Conservation (phyloP, 2,797 vertebrate species). For the Enteromius trimaculatus region DNA sequence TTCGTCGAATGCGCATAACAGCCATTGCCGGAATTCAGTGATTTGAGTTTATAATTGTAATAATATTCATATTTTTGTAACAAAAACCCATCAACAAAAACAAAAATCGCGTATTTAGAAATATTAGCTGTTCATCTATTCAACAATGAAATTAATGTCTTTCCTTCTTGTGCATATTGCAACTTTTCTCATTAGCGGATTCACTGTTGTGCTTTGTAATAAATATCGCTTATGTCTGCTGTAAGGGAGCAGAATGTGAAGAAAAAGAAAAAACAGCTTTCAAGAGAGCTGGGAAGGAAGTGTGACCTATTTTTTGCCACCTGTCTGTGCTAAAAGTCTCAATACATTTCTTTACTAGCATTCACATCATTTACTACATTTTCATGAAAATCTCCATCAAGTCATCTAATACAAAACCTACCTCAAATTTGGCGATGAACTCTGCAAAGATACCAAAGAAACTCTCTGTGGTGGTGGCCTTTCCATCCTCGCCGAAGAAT, state of each 20-base stretch:
- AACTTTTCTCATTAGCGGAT: neutral
- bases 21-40: too few species aligned
- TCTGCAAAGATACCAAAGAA: conserved; percentile 97
- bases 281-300: neutral
- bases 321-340: conserved; percentile 23
- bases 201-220: neutral
- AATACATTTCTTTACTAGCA: neutral
- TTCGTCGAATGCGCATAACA: too few species aligned
- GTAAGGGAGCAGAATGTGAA: neutral
- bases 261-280: neutral
- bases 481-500: conserved; percentile 93
- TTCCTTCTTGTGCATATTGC: neutral
- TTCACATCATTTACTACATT: neutral
- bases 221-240: neutral
- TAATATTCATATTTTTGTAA: too few species aligned
- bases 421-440: conserved; percentile 96
- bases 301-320: conserved; percentile 33
- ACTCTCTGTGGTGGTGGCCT: conserved; percentile 87
- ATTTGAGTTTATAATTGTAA: too few species aligned
- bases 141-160: neutral
- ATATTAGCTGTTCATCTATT: neutral
- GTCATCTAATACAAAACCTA: conserved; percentile 65
- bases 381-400: neutral
- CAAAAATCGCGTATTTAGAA: too few species aligned
- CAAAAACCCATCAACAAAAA: too few species aligned